phyloP scores from a whole-genome alignment of 2,888 invertebrate species.

The Rhimphoctona megacephalus region DNA sequence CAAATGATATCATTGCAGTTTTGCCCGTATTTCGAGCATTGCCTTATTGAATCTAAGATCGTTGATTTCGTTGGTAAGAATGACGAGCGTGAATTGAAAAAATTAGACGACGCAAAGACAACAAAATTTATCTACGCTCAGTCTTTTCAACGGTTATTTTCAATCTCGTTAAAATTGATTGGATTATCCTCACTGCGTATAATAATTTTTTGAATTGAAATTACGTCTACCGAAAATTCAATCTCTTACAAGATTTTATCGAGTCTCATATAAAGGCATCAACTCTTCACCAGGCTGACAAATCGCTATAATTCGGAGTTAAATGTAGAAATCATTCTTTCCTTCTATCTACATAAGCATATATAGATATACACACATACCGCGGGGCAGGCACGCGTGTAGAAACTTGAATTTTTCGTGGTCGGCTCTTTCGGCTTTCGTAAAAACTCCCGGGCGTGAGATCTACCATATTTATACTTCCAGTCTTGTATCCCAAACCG shows the following conservation, averaged over 20 bases:
- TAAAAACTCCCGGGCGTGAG: constrained; percentile 46
- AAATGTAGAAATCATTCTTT: constrained; percentile 62
- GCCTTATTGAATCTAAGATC: neutral
- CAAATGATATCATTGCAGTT: neutral
- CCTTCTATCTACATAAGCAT: constrained; percentile 33
- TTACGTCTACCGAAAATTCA: constrained; percentile 15
- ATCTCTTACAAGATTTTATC: constrained; percentile 32
- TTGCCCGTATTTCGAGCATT: too few species aligned
- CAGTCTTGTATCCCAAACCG: constrained; percentile 60
- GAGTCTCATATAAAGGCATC: constrained; percentile 20
- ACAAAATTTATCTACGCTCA: neutral
- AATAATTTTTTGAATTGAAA: neutral
- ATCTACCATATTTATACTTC: constrained; percentile 56
- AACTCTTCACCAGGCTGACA: constrained; percentile 39
- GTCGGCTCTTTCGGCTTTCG: constrained; percentile 58
- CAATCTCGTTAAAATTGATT: constrained; percentile 18
- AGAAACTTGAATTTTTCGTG: constrained; percentile 11
- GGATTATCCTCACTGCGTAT: neutral
- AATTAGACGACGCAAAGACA: neutral
- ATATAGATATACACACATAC: constrained; percentile 13
- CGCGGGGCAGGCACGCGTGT: neutral
- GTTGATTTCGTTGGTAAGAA: neutral
- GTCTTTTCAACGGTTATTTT: neutral
- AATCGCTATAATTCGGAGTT: constrained; percentile 65
- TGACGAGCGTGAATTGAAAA: neutral